phyloP scores from a whole-genome alignment of 2,113 vertebrate genomes.

The Pseudopipra pipra region DNA sequence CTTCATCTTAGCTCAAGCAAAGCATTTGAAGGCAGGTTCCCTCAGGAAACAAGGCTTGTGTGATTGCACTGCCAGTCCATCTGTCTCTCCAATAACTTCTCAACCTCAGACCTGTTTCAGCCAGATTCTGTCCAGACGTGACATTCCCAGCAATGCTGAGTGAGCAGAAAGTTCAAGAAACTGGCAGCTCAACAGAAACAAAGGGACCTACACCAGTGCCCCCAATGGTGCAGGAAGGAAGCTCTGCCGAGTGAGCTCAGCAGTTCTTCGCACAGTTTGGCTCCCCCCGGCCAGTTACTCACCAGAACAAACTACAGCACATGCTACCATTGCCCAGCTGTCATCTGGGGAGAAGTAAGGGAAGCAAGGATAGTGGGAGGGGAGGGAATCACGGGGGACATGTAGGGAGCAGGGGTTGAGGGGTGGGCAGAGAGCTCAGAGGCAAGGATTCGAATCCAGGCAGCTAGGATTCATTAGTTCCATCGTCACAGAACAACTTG shows the following conservation, averaged over 20 bases:
- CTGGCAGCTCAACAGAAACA: background rate
- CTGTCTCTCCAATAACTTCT: background rate
- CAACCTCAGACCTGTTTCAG: background rate
- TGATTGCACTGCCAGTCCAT: conserved; percentile 14
- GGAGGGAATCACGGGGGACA: background rate
- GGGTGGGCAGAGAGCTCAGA: background rate
- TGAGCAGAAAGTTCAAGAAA: background rate
- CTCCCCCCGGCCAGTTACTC: background rate
- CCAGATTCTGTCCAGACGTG: background rate
- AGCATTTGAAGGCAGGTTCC: conserved; percentile 20
- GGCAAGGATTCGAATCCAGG: background rate
- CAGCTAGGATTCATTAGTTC: conserved; percentile 16
- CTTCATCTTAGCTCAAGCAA: conserved; percentile 30
- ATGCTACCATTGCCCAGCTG: background rate
- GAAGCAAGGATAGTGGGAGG: background rate
- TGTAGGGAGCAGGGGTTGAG: background rate
- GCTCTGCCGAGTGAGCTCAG: background rate
- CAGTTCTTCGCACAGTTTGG: background rate
- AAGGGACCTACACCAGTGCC: background rate
- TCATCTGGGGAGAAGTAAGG: background rate
- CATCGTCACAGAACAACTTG: background rate
- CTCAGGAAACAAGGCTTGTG: conserved; percentile 8
- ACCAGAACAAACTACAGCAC: background rate
- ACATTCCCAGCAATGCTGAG: background rate
- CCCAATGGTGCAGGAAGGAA: background rate